A percentile compares a stretch with the other conserved stretches of the same genome.
Conservation (phyloP, 2,797 vertebrate species). For the Eptatretus atami region DNA sequence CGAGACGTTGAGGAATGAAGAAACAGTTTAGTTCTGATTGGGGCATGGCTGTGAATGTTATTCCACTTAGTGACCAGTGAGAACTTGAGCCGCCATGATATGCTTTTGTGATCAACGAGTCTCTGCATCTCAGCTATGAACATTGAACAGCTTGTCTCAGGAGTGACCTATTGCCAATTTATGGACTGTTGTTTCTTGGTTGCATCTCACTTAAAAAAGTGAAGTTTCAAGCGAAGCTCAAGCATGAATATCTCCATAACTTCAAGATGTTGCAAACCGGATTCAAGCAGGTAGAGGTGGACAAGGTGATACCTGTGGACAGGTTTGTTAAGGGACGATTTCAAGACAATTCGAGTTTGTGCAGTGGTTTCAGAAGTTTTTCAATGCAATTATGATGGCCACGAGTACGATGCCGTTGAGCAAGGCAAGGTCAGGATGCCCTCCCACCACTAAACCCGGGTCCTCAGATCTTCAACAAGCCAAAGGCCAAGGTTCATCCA, state of each 20-base stretch:
- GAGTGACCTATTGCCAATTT: constrained; percentile 69
- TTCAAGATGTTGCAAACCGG: constrained; percentile 77
- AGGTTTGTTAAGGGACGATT: constrained; percentile 84
- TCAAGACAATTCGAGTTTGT: constrained; percentile 98
- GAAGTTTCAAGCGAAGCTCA: constrained; percentile 63
- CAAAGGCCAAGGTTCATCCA: constrained; percentile 19
- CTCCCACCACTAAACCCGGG: constrained; percentile 63
- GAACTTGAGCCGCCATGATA: no score
- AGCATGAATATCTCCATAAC: constrained; percentile 76
- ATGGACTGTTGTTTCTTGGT: constrained; percentile 90
- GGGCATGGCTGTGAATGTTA: no score
- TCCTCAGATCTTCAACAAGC: constrained; percentile 90
- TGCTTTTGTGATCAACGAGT: no score
- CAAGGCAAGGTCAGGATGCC: constrained; percentile 68
- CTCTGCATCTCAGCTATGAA: no score
- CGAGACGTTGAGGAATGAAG: no score
- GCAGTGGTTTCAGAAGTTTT: constrained; percentile 99
- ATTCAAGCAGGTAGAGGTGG: constrained; percentile 80
- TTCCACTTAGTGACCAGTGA: no score
- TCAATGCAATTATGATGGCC: constrained; percentile 88
- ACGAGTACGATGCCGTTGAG: constrained; percentile 69
- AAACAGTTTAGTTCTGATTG: no score
- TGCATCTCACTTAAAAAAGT: constrained; percentile 62
- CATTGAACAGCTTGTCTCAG: no score
- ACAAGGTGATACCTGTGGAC: constrained; percentile 90